These are phyloP conservation scores for Acromyrmex charruanus DNA, from an alignment of 1,140 invertebrate genomes.

Conservation along the genomic window DNA sequence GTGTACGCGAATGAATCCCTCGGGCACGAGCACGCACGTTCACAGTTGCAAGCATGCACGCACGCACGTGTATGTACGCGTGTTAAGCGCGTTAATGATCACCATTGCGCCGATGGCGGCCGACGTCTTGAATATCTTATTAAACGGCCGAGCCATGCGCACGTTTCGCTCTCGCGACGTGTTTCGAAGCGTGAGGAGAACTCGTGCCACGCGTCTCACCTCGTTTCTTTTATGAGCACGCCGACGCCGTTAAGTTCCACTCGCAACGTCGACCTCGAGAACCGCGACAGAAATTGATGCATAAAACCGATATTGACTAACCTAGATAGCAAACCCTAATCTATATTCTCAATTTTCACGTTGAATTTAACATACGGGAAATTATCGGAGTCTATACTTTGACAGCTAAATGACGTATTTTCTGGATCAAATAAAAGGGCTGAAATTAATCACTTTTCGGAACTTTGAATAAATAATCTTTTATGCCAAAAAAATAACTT, in stretches of 20 bases:
- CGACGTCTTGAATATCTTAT: slow-evolving; percentile 65
- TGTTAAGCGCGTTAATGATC: slow-evolving; percentile 60
- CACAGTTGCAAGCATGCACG: not conserved
- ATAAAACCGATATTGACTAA: slow-evolving; percentile 26
- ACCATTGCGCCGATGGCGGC: slow-evolving; percentile 38
- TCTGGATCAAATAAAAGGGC: not conserved
- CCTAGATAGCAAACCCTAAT: slow-evolving; percentile 18
- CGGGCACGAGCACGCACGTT: slow-evolving; percentile 6
- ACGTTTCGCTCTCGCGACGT: slow-evolving; percentile 48
- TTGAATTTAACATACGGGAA: not conserved
- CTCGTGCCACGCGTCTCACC: slow-evolving; percentile 54
- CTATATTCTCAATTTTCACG: slow-evolving; percentile 5
- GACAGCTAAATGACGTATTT: not conserved
- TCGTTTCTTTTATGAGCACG: slow-evolving; percentile 52
- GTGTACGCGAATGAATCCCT: slow-evolving; percentile 59
- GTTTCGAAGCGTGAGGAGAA: slow-evolving; percentile 46
- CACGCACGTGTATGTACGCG: not conserved
- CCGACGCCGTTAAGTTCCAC: slow-evolving; percentile 17
- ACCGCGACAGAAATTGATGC: slow-evolving; percentile 38
- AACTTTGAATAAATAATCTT: not conserved
- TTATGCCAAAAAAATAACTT: not conserved
- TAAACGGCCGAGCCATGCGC: slow-evolving; percentile 45
- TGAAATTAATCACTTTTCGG: not conserved
- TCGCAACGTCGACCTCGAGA: slow-evolving; percentile 8
- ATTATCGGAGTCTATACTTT: not conserved